Base-by-base conservation (phyloP, 2,888 invertebrate species). In the Oxycera nigricornis region DNA sequence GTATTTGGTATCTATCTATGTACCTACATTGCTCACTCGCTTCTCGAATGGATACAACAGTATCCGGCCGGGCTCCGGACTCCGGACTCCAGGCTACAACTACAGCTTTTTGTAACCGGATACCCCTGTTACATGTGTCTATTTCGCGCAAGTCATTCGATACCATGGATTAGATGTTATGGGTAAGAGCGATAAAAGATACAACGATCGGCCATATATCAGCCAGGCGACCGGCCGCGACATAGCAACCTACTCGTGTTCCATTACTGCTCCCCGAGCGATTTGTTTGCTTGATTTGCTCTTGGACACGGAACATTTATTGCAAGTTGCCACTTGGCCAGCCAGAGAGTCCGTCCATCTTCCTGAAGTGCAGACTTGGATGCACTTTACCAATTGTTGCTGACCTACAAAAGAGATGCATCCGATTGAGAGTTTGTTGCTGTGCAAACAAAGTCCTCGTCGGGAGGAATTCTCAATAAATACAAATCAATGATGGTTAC, bases 151-250 rank as follows among this genome's bases (percentile, higher is more conserved):
- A 30, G 75, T 68, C 65, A 77, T 73, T 57, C 57, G 77, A 77
- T 75, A 76, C 68, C 28, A 55, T 46, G 76, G 76, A 76, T 76
- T 76, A 76, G 73, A 76, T 73, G 74, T 74, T 76, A 76, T 74
- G 74, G 74, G 76, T 74, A 73, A 72, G 73, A 76, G 74, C 76
- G 76, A 76, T 76, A 76, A 76, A 76, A 76, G 76, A 76, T 76
- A 76, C 68, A 73, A 67, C 74, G 72, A 76, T 76, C 76, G 72
- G 74, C 76, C 73, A 74, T 76, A 76, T 74, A 76, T 76, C 76
- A 76, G 76, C 57, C 72, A 73, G 57, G 52, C 74, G 68, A 74
- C 72, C 72, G 73, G 74, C 55, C 73, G 57, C 74, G 67, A 73
- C 68, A 52, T 67, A 76, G 61, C 72, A 31, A 59, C 31, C 39